These are phyloP conservation scores for Melanotaenia pygmaea DNA, from an alignment of 2,797 vertebrate species.

Conservation along the genomic window DNA sequence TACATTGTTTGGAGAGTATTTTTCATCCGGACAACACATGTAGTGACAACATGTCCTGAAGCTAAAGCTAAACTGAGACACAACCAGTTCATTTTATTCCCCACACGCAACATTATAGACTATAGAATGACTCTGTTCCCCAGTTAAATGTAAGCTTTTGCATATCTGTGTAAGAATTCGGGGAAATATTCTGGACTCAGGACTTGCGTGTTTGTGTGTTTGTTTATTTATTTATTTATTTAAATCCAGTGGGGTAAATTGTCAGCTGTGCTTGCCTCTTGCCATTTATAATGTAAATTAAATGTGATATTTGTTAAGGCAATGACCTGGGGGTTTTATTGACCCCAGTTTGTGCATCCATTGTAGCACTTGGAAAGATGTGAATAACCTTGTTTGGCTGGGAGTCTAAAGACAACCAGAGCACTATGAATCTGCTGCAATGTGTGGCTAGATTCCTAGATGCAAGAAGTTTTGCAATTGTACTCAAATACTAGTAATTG, in stretches of 20 bases:
- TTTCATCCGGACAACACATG: conserved; percentile 67
- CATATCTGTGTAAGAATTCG: conserved; percentile 21
- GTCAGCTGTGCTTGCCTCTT: conserved; percentile 29
- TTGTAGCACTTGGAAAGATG: background rate
- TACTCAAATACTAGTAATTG: too few species aligned
- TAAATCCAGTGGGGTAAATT: conserved; percentile 21
- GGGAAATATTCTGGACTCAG: conserved; percentile 9
- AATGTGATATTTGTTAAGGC: conserved; percentile 23
- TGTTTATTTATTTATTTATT: background rate
- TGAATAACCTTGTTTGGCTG: conserved; percentile 23
- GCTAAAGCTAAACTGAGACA: conserved; percentile 42
- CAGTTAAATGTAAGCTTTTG: conserved; percentile 35
- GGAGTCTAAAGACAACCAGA: conserved; percentile 3
- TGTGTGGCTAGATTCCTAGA: too few species aligned
- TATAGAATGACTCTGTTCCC: conserved; percentile 47
- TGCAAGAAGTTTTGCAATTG: too few species aligned
- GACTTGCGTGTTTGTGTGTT: background rate
- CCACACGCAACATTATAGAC: conserved; percentile 28
- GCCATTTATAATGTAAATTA: conserved; percentile 35
- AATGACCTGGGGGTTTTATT: conserved; percentile 27
- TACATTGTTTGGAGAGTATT: conserved; percentile 57
- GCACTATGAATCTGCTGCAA: background rate
- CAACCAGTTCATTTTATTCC: conserved; percentile 34
- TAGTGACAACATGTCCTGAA: conserved; percentile 69
- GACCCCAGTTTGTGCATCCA: conserved; percentile 22